Base-by-base conservation (phyloP, 2,113 vertebrate genomes). In the Triplophysa rosa region DNA sequence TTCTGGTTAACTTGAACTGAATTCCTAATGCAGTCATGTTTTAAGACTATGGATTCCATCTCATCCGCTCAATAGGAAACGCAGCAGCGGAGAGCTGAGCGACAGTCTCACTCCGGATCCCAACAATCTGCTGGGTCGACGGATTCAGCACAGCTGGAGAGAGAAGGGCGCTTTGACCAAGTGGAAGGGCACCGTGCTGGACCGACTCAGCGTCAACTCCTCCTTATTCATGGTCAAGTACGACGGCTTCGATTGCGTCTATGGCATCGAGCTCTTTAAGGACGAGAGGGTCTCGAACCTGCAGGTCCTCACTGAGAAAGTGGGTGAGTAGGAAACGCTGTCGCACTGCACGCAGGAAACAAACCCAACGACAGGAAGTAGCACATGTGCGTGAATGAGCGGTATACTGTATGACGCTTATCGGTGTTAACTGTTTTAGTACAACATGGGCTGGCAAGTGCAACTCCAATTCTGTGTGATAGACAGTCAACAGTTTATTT, bases 161-260 rank as follows among this genome's bases (percentile, higher is more conserved):
- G 93, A 94, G 88, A 94, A 94, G 81, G 92, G 92, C 0, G 91
- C 89, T 0, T 86, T 93, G 65, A 94, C 93, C 78, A 92, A 92
- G 83, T 94, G 93, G 93, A 94, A 94, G 80, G 93, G 93, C 79
- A 94, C 93, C 0, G 93, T 94, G 2, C 85, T 94, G 84, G 93
- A 94, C 87, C 92, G 93, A 13, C 89, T 94, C 1, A 90, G 82
- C 12, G 91, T 93, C 67, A 94, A 93, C 87, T 89, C 58, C 47
- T 93, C 90, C 1, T 92, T 94, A 67, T 94, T 91, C 87, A 93
- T 94, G 93, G 91, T 94, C 65, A 94, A 94, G 84, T 94, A 94
- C 42, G 93, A 94, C 16, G 93, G 93, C 74, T 94, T 94, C 0
- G 93, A 94, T 45, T 94, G 93, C 1, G 90, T 94, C 80, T 94